Percentiles rank a stretch among this genome's conserved stretches.
phyloP scores from a whole-genome alignment of 2,797 vertebrate genomes.

The Pelodytes ibericus region DNA sequence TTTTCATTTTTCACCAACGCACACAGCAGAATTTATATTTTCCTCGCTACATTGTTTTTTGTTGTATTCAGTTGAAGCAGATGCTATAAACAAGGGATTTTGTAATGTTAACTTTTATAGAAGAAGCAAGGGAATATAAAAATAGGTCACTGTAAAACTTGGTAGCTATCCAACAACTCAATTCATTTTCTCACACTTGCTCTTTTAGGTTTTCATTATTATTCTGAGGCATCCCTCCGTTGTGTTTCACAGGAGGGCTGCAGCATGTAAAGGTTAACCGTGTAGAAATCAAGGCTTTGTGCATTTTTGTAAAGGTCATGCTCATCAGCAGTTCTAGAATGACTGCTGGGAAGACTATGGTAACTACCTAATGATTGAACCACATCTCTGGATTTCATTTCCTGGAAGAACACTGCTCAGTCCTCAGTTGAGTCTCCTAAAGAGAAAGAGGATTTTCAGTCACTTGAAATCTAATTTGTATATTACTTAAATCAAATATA shows the following conservation, averaged over 20 bases:
- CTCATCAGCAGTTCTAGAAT: conserved; percentile 72
- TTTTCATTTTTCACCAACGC: no score
- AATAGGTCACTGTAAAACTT: conserved; percentile 2
- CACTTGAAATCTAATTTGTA: conserved; percentile 77
- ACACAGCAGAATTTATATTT: neutral
- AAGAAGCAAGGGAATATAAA: neutral
- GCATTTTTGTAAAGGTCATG: conserved; percentile 74
- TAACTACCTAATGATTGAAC: conserved; percentile 68
- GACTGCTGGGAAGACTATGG: conserved; percentile 68
- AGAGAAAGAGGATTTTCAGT: conserved; percentile 76
- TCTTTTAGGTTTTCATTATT: conserved; percentile 51
- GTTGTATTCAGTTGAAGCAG: neutral
- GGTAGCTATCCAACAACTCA: neutral
- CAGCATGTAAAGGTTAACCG: conserved; percentile 74
- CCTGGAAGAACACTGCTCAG: conserved; percentile 67
- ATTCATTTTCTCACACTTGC: conserved; percentile 11
- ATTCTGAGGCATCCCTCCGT: conserved; percentile 60
- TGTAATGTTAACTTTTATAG: conserved; percentile 3
- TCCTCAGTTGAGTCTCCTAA: conserved; percentile 68
- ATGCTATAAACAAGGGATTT: neutral
- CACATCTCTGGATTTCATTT: conserved; percentile 68
- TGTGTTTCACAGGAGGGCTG: conserved; percentile 70
- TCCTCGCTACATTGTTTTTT: neutral
- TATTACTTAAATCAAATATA: conserved; percentile 64
- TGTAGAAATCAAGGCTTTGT: conserved; percentile 75